Conservation (phyloP, 2,888 invertebrate species). For the Bombylius discolor region DNA sequence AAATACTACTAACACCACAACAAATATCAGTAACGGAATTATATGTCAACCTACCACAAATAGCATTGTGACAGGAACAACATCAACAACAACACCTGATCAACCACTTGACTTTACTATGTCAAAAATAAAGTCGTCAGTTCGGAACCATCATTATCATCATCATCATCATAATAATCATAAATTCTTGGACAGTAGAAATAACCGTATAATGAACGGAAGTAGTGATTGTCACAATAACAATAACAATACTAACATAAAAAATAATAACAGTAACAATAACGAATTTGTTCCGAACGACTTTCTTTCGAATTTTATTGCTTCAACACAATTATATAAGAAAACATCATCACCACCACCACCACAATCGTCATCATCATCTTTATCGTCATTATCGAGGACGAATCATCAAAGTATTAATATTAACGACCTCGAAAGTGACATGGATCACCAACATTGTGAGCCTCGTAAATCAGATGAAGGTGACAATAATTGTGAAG, state of each 20-base stretch:
- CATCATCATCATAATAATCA: neutral
- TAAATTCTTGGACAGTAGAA: neutral
- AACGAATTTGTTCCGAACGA: conserved; percentile 6
- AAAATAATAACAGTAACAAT: conserved; percentile 3
- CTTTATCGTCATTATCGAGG: too few relatives aligned
- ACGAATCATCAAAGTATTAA: neutral
- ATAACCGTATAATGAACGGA: conserved; percentile 4
- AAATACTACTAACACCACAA: neutral
- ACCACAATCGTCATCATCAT: neutral
- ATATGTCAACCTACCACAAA: conserved; percentile 11
- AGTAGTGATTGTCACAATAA: neutral
- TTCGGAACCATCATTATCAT: neutral
- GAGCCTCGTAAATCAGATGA: neutral
- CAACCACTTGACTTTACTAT: conserved; percentile 19
- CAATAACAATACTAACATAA: neutral
- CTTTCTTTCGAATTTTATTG: conserved; percentile 7
- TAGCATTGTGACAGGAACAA: neutral
- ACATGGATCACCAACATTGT: neutral
- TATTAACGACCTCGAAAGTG: neutral
- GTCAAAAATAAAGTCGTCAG: conserved; percentile 15
- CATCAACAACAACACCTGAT: conserved; percentile 5
- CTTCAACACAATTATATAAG: neutral
- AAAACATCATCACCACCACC: neutral
- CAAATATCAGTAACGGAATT: neutral
- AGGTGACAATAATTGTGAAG: neutral